Conservation (phyloP, 2,888 invertebrate species). For the Dascillus cervinus region DNA sequence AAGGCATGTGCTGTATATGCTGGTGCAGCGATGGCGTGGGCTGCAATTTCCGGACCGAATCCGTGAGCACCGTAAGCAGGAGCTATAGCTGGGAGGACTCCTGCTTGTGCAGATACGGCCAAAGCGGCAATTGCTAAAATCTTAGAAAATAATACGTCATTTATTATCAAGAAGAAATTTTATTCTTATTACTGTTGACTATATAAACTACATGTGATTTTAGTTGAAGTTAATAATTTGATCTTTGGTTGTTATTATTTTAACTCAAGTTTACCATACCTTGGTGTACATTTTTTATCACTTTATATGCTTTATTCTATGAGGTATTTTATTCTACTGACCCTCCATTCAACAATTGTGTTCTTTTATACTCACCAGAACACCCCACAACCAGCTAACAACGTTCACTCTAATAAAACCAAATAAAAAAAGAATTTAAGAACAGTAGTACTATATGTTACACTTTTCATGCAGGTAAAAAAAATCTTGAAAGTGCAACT, state of each 20-base stretch:
- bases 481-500: conserved; percentile 16
- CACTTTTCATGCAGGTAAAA: conserved; percentile 11
- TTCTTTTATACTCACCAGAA: conserved; percentile 31
- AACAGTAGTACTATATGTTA: too few relatives aligned
- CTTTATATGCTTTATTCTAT: conserved; percentile 16
- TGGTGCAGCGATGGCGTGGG: conserved; percentile 11
- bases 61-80: conserved; percentile 18
- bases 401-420: conserved; percentile 23
- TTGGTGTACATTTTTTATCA: conserved; percentile 28
- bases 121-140: conserved; percentile 35
- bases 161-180: too few relatives aligned
- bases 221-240: too few relatives aligned
- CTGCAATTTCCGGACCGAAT: conserved; percentile 4
- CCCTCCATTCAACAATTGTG: conserved; percentile 17
- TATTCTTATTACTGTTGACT: too few relatives aligned
- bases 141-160: conserved; percentile 26
- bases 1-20: conserved; percentile 17
- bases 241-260: too few relatives aligned
- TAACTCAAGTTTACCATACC: conserved; percentile 20
- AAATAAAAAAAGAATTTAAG: too few relatives aligned
- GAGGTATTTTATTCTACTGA: conserved; percentile 28
- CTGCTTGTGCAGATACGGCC: conserved; percentile 43
- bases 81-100: conserved; percentile 38
- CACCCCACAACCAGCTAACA: conserved; percentile 19
- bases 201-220: too few relatives aligned